Evolutionary conservation across 2,797 vertebrate genomes (phyloP), one percentile per base, ranked within the genome.

Genomic region (Tangara arthus): DNA sequence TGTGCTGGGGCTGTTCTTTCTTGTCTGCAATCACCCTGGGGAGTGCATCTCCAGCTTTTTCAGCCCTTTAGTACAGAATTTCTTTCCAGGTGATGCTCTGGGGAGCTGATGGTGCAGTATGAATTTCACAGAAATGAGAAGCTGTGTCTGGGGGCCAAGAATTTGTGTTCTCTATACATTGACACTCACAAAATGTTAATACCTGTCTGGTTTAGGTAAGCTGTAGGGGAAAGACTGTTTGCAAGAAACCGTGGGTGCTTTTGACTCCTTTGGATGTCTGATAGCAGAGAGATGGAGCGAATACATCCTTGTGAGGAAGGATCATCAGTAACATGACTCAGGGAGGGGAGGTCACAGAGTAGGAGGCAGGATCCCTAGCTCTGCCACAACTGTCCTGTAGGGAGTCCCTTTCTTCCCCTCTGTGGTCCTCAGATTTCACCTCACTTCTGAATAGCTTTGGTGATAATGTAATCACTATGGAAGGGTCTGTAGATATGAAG

Each of bases 21-120:
- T 52, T 0, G 0, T 22, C 59, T 70, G 26, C 57, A 41, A 60
- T 41, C n/a, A 50, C 23, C 16, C 49, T 2, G 2, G 59, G 11
- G 39, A 76, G 7, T 6, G 10, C 37, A 79, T 49, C 41, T 79
- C 17, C 32, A 56, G 76, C 27, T 89, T 87, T 71, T 75, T 68
- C 65, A 81, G 69, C 35, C 56, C 35, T 84, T 78, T 28, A 53
- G n/a, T 2, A 4, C 8, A n/a, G 52, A 66, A 52, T 56, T 92
- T 77, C 47, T 14, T 59, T 80, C 32, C 41, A 63, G 56, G 44
- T 1, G 2, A 61, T 49, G 68, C 44, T 92, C 41, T 89, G 32
- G n/a, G 42, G 42, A 93, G 59, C 55, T 65, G 70, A 65, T 72
- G 63, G 86, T 46, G 71, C 66, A 79, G 42, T 13, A 11, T 37